Evolutionary conservation across 2,797 vertebrate species (phyloP).

Genomic region (Poeciliopsis infans): DNA sequence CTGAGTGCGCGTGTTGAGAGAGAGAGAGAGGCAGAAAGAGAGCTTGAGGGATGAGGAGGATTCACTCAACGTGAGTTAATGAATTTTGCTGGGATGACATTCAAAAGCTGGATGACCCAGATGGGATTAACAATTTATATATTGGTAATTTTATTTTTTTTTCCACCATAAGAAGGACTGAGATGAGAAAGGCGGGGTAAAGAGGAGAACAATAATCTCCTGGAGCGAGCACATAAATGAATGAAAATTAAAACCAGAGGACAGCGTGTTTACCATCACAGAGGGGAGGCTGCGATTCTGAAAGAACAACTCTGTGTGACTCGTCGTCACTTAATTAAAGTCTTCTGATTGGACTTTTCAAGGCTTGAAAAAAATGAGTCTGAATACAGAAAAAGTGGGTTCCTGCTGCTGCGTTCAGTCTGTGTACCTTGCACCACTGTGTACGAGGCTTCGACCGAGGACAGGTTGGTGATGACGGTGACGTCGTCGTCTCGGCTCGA

Average conservation of each 20-base stretch:
- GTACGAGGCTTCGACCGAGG: conserved; percentile 97
- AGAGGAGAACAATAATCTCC: conserved; percentile 59
- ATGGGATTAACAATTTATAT: conserved; percentile 72
- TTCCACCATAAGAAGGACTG: conserved; percentile 33
- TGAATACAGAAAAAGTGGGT: conserved; percentile 9
- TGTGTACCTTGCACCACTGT: conserved; percentile 95
- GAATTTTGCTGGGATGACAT: conserved; percentile 78
- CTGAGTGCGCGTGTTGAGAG: conserved; percentile 33
- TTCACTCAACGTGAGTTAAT: conserved; percentile 77
- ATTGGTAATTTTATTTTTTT: conserved; percentile 60
- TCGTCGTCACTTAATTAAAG: conserved; percentile 14
- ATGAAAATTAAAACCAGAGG: conserved; percentile 67
- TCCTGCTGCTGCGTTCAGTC: conserved; percentile 9
- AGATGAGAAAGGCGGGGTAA: conserved; percentile 35
- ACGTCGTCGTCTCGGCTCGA: conserved; percentile 98
- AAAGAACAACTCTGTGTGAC: conserved; percentile 27
- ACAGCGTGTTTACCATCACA: conserved; percentile 26
- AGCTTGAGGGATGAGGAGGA: conserved; percentile 71
- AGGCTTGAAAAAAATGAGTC: neutral
- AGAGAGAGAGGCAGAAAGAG: conserved; percentile 47
- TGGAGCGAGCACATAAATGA: conserved; percentile 53
- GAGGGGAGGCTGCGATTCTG: conserved; percentile 16
- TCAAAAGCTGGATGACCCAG: conserved; percentile 72
- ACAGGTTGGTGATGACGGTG: conserved; percentile 98
- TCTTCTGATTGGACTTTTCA: conserved; percentile 6